phyloP scores from a whole-genome alignment of 2,797 vertebrate species.

The Micropoecilia bifurca region DNA sequence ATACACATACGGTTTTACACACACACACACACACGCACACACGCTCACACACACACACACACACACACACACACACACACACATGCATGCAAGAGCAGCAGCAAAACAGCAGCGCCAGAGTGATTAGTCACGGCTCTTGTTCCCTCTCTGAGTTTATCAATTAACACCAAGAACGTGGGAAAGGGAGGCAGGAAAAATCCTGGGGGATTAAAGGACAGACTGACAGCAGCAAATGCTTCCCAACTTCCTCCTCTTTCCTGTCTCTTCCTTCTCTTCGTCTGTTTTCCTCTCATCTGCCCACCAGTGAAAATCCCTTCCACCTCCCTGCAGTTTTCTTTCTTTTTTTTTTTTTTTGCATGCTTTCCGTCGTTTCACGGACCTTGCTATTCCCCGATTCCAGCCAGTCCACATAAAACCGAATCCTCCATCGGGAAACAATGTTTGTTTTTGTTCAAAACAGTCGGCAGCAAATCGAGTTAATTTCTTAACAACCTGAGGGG shows the following conservation, averaged over 20 bases:
- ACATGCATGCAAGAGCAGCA: slow-evolving; percentile 44
- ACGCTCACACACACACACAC: slow-evolving; percentile 35
- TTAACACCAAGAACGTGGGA: slow-evolving; percentile 86
- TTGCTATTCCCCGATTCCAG: slow-evolving; percentile 16
- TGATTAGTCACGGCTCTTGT: slow-evolving; percentile 78
- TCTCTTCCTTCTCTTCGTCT: slow-evolving; percentile 38
- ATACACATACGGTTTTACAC: slow-evolving; percentile 35
- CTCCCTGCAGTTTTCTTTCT: not conserved
- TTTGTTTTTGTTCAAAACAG: slow-evolving; percentile 27
- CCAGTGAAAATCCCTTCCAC: slow-evolving; percentile 22
- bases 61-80: slow-evolving; percentile 39
- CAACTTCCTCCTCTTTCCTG: slow-evolving; percentile 43
- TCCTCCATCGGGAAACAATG: not conserved
- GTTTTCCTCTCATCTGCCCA: slow-evolving; percentile 33
- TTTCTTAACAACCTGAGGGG: slow-evolving; percentile 16
- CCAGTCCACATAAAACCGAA: not conserved
- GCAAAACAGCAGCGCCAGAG: slow-evolving; percentile 45
- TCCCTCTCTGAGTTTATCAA: slow-evolving; percentile 83
- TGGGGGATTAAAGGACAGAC: slow-evolving; percentile 80
- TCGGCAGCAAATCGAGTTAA: slow-evolving; percentile 1
- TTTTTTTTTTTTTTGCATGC: slow-evolving; percentile 8
- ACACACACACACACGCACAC: slow-evolving; percentile 29
- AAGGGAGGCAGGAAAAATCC: slow-evolving; percentile 78
- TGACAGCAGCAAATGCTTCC: slow-evolving; percentile 82
- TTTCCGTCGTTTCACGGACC: not conserved